Base-by-base conservation (phyloP, 2,113 vertebrate species). In the Ceyx cyanopectus region DNA sequence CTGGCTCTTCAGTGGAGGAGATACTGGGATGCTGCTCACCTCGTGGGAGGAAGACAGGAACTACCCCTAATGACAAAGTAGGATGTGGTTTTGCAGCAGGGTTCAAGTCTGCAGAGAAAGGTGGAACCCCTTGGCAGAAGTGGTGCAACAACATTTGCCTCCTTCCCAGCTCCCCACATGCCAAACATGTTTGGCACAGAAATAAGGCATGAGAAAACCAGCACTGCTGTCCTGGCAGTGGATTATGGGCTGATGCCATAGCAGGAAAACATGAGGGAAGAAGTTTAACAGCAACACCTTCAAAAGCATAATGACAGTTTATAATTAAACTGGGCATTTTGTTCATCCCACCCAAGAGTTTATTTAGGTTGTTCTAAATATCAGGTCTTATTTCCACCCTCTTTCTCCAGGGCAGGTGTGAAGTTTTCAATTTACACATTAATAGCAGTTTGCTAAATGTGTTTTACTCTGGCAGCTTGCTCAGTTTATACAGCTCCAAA, bases 381-480 rank as follows among this genome's bases (percentile, higher is more conserved):
- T 32, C 50, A 86, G 41, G 30, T 84, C 68, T 86, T 70, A 76
- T 77, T 93, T 73, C 66, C 15, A 32, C 54, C 68, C 61, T 81
- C 46, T 61, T 53, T 63, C 66, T 84, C 48, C 51, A 69, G 29
- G n/a, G 61, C n/a, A 92, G 48, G 56, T 85, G 88, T 82, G 51
- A 95, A 81, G 41, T 90, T 95, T 93, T 57, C 88, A 81, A 87
- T 95, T 95, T 92, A 40, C 78, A 87, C 87, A 81, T 87, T 87
- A 75, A 92, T 77, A 83, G 51, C 92, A 92, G 73, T 87, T 93
- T 93, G 70, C 65, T 78, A 54, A 90, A 89, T 48, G 70, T 76
- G 78, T 90, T 72, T 62, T 50, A 34, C 18, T 81, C 81, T 2
- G 7, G 65, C 74, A 74, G 58, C 43, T 73, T 69, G 51, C 34